Evolutionary conservation across 1,140 invertebrate genomes (phyloP), one percentile per base, ranked within the genome.

Genomic region (Sarcophaga bullata): DNA sequence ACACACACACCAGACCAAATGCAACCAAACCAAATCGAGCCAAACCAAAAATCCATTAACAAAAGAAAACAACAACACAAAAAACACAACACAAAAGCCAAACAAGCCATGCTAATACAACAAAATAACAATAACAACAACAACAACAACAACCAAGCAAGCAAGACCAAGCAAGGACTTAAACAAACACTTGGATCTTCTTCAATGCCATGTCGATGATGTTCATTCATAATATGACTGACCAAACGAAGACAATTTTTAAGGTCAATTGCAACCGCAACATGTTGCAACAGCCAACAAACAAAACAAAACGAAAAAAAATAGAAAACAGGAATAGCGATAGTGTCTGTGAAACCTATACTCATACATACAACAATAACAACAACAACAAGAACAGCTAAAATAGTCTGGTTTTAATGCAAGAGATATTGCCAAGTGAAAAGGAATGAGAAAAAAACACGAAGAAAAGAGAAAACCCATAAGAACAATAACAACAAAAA

Each of bases 181-280:
- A n/a, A 0, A 76, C 73, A 76, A 9, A 37, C 25, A 37, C 25
- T 37, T 37, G 25, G 25, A 37, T 37, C 25, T 37, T 37, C 25
- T 37, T 49, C 15, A n/a, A 47, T 49, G 47, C 10, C 73, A 76
- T 49, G 15, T n/a, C 73, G 7, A 7, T 15, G 19, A n/a, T 62
- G 25, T 37, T 37, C 25, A 37, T 37, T 37, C 25, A 62, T 62
- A 62, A 62, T n/a, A 62, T n/a, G 19, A 68, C 17, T 52, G 17
- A 9, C 75, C n/a, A 50, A 68, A 1, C 4, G 4, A 68, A 68
- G 62, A 68, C 62, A 68, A 68, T 68, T 68, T 58, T 78, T 49
- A 78, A 78, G 48, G 48, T 50, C 49, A 78, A 52, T 17, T 78
- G 48, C 75, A 78, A 78, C 75, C 75, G n/a, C 75, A 78, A 78